Base-by-base conservation (phyloP, 2,797 vertebrate species). In the Cynopterus sphinx region DNA sequence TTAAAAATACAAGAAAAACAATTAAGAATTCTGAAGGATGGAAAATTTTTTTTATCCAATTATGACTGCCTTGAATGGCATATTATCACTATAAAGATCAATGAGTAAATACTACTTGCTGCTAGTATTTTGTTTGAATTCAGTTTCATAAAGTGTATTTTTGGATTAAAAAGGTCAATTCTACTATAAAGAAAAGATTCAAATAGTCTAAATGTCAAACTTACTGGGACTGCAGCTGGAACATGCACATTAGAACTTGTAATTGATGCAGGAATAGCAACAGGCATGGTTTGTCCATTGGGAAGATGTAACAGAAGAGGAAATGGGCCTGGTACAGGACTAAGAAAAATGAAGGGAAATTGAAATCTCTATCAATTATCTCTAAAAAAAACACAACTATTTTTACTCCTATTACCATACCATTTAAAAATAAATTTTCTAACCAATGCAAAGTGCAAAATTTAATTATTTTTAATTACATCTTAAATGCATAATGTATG, bases 211-310 rank as follows among this genome's bases (percentile, higher is more conserved):
- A 95, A 87, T 88, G 98, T 98, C 97, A 98, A 83, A 99, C 99
- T 99, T 99, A 99, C 99, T 98, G 99, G 99, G 98, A 99, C 99
- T 98, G 99, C 98, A 98, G 99, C 98, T 98, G 99, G 99, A 98
- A 99, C 99, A 98, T 99, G 99, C 97, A 99, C 99, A 98, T 99
- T 99, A 98, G 99, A 99, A 99, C 99, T 99, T 98, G 99, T 99
- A 98, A 99, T 99, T 98, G 99, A 99, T 91, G 99, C 99, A 98
- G 99, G 99, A 98, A 99, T 99, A 97, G 99, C 99, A 94, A 99
- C 99, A 96, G 99, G 99, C 99, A 99, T 99, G 97, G 99, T 99
- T 98, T 99, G 99, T 98, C 99, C 99, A 96, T 99, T 99, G 98
- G 99, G 99, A 98, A 99, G 99, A 99, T 99, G 99, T 98, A 99